Conservation (phyloP, 2,888 invertebrate species). For the Luperina nickerlii region DNA sequence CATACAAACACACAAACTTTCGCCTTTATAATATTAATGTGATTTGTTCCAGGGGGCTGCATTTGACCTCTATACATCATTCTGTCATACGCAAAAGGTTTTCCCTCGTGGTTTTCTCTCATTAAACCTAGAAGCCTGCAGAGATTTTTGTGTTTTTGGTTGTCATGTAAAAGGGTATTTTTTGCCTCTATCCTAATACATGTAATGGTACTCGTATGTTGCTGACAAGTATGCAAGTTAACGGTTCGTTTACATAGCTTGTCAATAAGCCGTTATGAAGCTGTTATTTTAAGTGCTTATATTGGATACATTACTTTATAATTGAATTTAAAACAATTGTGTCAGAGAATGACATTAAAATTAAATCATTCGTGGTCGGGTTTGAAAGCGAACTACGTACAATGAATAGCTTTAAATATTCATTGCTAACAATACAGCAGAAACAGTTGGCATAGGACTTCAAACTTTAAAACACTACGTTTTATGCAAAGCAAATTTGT, state of each 20-base stretch:
- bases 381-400: conserved; percentile 6
- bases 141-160: conserved; percentile 22
- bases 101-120: conserved; percentile 46
- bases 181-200: background rate
- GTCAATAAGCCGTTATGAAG: background rate
- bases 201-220: too few species aligned
- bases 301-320: background rate
- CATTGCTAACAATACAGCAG: background rate
- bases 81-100: conserved; percentile 52
- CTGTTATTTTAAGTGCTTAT: background rate
- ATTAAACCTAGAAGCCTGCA: conserved; percentile 38
- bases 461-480: background rate
- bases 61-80: conserved; percentile 47
- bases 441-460: background rate
- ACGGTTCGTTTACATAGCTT: background rate
- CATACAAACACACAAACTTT: too few species aligned
- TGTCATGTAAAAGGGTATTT: conserved; percentile 1
- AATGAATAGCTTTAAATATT: conserved; percentile 5
- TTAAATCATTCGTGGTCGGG: background rate
- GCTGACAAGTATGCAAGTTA: background rate
- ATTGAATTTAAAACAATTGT: background rate
- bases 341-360: background rate
- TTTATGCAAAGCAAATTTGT: background rate
- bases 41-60: conserved; percentile 29
- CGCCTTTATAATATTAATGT: too few species aligned